A percentile compares a stretch with the other conserved stretches of the same genome.
phyloP scores from a whole-genome alignment of 2,113 vertebrate species.

The Halichoerus grypus region DNA sequence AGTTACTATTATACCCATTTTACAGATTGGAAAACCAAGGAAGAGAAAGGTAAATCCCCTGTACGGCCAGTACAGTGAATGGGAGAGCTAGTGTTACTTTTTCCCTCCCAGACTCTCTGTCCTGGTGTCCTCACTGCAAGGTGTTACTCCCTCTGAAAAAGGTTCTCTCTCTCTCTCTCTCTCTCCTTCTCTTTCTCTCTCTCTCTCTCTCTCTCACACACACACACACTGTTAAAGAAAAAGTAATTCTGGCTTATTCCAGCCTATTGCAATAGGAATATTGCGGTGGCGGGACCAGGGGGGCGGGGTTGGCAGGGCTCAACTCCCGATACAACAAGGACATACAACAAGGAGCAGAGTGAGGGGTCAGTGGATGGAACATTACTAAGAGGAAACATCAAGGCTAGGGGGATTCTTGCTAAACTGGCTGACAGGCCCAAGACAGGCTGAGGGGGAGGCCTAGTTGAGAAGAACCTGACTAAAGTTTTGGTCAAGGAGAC shows the following conservation, averaged over 20 bases:
- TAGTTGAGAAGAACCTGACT: background rate
- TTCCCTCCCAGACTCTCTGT: background rate
- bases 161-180: background rate
- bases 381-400: background rate
- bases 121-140: background rate
- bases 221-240: background rate
- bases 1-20: background rate
- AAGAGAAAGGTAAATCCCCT: background rate
- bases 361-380: background rate
- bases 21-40: background rate
- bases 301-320: too few relatives aligned
- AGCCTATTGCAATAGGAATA: background rate
- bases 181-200: background rate
- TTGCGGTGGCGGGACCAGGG: background rate
- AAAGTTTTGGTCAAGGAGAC: background rate
- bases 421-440: background rate
- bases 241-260: background rate
- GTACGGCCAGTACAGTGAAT: background rate
- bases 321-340: background rate
- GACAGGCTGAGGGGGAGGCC: background rate
- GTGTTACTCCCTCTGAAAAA: background rate
- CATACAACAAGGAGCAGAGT: background rate
- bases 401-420: background rate
- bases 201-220: background rate
- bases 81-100: background rate